These are phyloP conservation scores for Galeopsomyia nigrocyanea DNA, from an alignment of 2,888 invertebrate species.

Conservation along the genomic window DNA sequence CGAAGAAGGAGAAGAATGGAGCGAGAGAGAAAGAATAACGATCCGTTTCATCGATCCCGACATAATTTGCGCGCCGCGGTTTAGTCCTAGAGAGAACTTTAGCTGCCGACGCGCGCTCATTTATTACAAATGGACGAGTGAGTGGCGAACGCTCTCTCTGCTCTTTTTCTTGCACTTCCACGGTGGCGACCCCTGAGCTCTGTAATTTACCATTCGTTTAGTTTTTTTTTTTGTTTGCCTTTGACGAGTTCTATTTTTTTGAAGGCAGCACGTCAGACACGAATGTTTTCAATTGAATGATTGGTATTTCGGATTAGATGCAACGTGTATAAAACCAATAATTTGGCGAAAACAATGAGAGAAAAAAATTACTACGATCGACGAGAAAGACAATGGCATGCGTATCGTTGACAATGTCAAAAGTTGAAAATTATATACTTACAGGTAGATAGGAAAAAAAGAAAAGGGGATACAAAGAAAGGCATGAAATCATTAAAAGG, in stretches of 20 bases:
- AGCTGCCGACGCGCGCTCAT: conserved; percentile 4
- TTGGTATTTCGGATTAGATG: too few species aligned
- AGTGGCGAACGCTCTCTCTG: conserved; percentile 1
- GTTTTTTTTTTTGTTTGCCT: too few species aligned
- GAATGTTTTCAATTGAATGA: too few species aligned
- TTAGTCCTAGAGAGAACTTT: conserved; percentile 6
- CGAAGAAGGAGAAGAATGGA: conserved; percentile 19
- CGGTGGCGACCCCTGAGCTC: conserved; percentile 11
- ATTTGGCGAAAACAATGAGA: too few species aligned
- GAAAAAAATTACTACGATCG: too few species aligned
- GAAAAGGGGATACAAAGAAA: background rate
- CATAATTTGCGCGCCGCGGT: conserved; percentile 37
- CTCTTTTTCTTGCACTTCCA: conserved; percentile 21
- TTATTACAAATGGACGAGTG: conserved; percentile 46
- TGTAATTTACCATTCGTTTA: conserved; percentile 21
- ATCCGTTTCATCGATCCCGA: conserved; percentile 47
- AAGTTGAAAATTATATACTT: conserved; percentile 4
- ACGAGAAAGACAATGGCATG: too few species aligned
- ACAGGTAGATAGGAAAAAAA: background rate
- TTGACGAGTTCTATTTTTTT: too few species aligned
- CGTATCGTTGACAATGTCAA: too few species aligned
- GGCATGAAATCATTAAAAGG: background rate
- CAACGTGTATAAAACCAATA: too few species aligned
- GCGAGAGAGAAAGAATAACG: conserved; percentile 34
- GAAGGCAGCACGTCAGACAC: too few species aligned